Base-by-base conservation (phyloP, 2,113 vertebrate genomes). In the Pontoporia blainvillei region DNA sequence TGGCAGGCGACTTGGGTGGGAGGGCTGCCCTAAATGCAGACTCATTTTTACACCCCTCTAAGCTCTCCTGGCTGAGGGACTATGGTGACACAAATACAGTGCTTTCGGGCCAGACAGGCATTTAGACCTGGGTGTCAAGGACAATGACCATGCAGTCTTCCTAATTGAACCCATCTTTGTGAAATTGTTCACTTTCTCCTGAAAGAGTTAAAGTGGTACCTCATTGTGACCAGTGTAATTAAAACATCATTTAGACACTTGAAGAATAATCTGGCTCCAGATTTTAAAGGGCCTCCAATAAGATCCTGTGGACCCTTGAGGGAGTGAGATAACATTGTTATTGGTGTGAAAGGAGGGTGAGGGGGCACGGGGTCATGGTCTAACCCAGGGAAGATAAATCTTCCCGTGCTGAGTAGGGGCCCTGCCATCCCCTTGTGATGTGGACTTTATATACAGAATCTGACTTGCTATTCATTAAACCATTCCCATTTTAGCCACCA, bases 301-400 rank as follows among this genome's bases (percentile, higher is more conserved):
- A 95, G 97, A 93, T 84, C 93, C 64, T 2, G 0, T 9, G 71
- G 92, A 61, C 69, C 89, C 97, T 95, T 97, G 67, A 59, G 90
- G 92, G 96, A 96, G 54, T 1, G 76, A 96, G 98, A 97, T 97
- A 96, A 79, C 76, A 67, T 86, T 95, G 96, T 95, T 96, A 95
- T 89, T 98, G 92, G 95, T 97, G 95, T 88, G 81, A 95, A 92
- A 87, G 79, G 71, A 49, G 95, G 75, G 86, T 83, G 66, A 97
- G 76, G 81, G 91, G 86, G 62, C 78, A 72, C 4, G 59, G 92
- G 96, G 95, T 96, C 96, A 93, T 1, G 54, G 71, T 90, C 92
- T 96, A 15, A 90, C 71, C 71, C 75, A 27, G 83, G 66, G 90
- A 85, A 82, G 91, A 97, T 96, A 96, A 97, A 98, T 98, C 84